Percentiles rank a stretch among this genome's conserved stretches.
These are phyloP conservation scores for Propithecus coquereli DNA, from an alignment of 2,113 vertebrate species.

Conservation along the genomic window DNA sequence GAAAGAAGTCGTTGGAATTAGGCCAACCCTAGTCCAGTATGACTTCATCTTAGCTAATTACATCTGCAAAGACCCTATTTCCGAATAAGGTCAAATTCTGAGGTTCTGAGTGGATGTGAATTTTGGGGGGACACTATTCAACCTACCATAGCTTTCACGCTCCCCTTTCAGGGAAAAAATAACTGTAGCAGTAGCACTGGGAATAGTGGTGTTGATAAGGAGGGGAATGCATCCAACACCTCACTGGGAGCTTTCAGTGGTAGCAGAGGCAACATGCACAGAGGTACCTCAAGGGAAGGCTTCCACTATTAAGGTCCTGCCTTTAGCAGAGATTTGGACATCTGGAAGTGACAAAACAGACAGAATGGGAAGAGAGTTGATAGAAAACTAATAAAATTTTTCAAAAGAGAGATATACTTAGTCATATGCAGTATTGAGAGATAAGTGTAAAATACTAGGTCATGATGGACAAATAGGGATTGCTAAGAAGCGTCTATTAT, in stretches of 20 bases:
- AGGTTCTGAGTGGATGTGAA: background rate
- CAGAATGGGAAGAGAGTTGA: background rate
- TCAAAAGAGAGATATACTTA: background rate
- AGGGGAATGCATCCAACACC: background rate
- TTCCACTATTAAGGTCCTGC: background rate
- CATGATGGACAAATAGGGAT: background rate
- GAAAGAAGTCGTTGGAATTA: background rate
- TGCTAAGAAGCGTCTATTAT: background rate
- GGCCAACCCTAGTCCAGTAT: background rate
- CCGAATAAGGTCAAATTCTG: background rate
- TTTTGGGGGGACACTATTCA: background rate
- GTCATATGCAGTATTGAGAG: background rate
- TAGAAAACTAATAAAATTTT: conserved; percentile 4
- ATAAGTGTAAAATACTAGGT: background rate
- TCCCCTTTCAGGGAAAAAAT: background rate
- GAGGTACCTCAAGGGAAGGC: too few relatives aligned
- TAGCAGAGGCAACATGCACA: background rate
- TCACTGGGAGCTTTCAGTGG: background rate
- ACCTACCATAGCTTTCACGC: background rate
- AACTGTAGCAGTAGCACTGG: background rate
- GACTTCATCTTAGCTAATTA: background rate
- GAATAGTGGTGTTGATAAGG: background rate
- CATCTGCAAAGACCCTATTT: background rate
- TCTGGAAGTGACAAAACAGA: background rate
- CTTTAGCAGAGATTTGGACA: background rate